Evolutionary conservation across 2,113 vertebrate species (phyloP).

Genomic region (Esox niger): DNA sequence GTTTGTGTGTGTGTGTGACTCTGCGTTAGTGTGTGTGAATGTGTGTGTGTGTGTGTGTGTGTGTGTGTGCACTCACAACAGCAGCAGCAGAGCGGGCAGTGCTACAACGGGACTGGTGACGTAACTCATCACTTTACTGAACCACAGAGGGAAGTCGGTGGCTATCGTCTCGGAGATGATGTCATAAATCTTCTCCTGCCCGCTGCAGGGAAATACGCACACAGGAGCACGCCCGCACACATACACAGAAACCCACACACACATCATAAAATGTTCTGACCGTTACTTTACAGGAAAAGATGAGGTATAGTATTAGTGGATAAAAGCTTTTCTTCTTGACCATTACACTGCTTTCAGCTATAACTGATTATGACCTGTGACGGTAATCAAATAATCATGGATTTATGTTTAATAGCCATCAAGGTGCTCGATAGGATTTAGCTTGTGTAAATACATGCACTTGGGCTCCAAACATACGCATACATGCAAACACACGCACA

Average conservation of each 20-base stretch:
- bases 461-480: too few relatives aligned
- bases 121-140: conserved; percentile 83
- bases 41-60: not conserved
- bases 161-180: conserved; percentile 91
- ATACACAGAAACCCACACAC: not conserved
- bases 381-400: too few relatives aligned
- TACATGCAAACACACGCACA: too few relatives aligned
- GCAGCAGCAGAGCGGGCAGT: conserved; percentile 85
- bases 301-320: not conserved
- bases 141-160: conserved; percentile 88
- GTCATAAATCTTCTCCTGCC: conserved; percentile 97
- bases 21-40: not conserved
- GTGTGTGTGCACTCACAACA: conserved; percentile 82
- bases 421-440: not conserved
- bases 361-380: not conserved
- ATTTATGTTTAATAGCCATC: not conserved
- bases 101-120: conserved; percentile 94
- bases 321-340: not conserved
- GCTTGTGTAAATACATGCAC: not conserved
- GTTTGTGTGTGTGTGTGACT: not conserved
- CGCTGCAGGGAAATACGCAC: conserved; percentile 67
- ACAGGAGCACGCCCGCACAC: not conserved
- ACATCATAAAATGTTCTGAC: conserved; percentile 71
- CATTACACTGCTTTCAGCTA: conserved; percentile 2
- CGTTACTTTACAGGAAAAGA: conserved; percentile 54